Percentiles rank a stretch among this genome's conserved stretches.
These are phyloP conservation scores for Eufriesea mexicana DNA, from an alignment of 1,140 invertebrate genomes.

Conservation along the genomic window DNA sequence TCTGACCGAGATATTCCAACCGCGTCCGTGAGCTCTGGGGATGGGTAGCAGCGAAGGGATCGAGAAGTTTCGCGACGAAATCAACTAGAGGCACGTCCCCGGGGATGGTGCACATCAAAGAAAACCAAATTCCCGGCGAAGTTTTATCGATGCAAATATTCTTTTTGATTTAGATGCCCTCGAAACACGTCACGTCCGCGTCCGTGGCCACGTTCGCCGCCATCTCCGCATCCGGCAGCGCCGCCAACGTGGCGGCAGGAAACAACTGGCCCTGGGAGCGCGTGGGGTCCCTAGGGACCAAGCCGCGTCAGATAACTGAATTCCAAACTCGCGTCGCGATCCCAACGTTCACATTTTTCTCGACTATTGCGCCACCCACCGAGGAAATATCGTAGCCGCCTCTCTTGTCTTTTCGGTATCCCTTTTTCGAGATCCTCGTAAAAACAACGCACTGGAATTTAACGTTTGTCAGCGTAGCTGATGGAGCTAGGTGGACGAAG, in stretches of 20 bases:
- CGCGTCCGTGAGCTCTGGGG: background rate
- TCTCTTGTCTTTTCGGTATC: no score
- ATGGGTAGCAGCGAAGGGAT: background rate
- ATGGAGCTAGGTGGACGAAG: no score
- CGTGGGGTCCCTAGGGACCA: conserved; percentile 33
- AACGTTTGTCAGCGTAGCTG: no score
- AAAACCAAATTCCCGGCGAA: conserved; percentile 57
- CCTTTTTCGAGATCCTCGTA: no score
- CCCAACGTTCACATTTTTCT: background rate
- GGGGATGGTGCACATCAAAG: conserved; percentile 56
- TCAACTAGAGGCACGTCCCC: conserved; percentile 25
- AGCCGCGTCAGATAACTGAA: conserved; percentile 60
- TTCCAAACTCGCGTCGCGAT: conserved; percentile 54
- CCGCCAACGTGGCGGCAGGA: conserved; percentile 24
- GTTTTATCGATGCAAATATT: conserved; percentile 71
- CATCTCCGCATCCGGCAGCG: no score
- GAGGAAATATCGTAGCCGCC: no score
- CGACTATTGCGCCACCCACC: background rate
- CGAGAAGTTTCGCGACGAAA: conserved; percentile 23
- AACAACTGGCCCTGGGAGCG: conserved; percentile 59
- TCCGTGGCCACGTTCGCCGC: no score
- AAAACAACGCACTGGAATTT: no score
- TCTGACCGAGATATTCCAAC: conserved; percentile 31
- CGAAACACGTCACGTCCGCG: conserved; percentile 44
- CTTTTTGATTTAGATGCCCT: conserved; percentile 65